Evolutionary conservation across 2,888 invertebrate genomes (phyloP).

Genomic region (Ennomos erosarius): DNA sequence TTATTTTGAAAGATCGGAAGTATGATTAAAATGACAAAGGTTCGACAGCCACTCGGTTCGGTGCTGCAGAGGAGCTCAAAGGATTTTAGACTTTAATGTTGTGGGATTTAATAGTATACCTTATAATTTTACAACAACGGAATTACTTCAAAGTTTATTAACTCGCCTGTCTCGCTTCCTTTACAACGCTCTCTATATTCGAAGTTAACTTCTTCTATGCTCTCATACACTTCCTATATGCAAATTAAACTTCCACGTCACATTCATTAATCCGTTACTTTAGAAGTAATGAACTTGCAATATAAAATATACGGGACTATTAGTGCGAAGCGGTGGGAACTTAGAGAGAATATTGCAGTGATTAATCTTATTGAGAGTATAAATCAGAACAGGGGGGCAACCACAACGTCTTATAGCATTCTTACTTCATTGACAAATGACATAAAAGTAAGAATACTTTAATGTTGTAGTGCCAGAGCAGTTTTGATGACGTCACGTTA

Average conservation of each 20-base stretch:
- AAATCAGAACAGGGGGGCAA: no score
- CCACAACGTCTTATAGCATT: no score
- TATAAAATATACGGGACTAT: conserved; percentile 9
- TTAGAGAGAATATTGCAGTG: conserved; percentile 15
- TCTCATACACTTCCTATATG: conserved; percentile 53
- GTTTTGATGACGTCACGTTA: no score
- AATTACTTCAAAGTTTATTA: conserved; percentile 67
- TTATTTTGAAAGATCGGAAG: conserved; percentile 84
- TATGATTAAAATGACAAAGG: conserved; percentile 84
- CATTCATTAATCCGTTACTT: conserved; percentile 34
- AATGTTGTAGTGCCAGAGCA: no score
- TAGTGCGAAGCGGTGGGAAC: conserved; percentile 8
- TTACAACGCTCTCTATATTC: conserved; percentile 55
- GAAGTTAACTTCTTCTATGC: conserved; percentile 53
- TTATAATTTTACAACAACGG: conserved; percentile 52
- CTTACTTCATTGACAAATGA: no score
- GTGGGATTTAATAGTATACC: conserved; percentile 51
- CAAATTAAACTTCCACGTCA: conserved; percentile 53
- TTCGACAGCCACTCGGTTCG: conserved; percentile 74
- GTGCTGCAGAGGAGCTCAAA: conserved; percentile 50
- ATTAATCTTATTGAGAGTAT: conserved; percentile 22
- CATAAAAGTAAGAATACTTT: no score
- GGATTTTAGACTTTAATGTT: conserved; percentile 65
- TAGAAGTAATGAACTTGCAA: conserved; percentile 37
- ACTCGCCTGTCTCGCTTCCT: conserved; percentile 59